These are phyloP conservation scores for Hippoglossus hippoglossus DNA, from an alignment of 2,797 vertebrate species.

Conservation along the genomic window DNA sequence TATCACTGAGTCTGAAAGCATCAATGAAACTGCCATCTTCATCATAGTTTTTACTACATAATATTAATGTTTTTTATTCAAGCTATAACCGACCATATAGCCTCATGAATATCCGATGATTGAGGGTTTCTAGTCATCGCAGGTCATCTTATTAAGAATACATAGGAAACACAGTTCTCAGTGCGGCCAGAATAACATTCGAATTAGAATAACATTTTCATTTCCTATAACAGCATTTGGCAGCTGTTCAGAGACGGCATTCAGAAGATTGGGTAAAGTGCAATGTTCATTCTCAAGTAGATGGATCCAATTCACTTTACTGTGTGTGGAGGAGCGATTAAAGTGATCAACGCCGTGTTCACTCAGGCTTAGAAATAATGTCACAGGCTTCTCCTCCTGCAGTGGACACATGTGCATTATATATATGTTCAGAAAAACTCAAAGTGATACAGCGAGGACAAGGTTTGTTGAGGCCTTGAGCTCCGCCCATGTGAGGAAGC, in stretches of 20 bases:
- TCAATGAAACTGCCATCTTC: not conserved
- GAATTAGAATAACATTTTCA: not conserved
- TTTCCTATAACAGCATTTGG: not conserved
- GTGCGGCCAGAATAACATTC: not conserved
- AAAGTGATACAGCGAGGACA: no score
- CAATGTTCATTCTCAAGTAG: not conserved
- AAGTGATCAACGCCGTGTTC: not conserved
- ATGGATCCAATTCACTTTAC: not conserved
- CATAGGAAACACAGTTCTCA: not conserved
- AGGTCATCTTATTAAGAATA: conserved; percentile 27
- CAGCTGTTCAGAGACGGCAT: not conserved
- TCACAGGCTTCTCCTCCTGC: no score
- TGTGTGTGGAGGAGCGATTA: no score
- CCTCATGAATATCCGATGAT: conserved; percentile 32
- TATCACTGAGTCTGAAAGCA: not conserved
- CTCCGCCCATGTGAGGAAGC: no score
- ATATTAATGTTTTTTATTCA: not conserved
- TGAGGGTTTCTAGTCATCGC: conserved; percentile 3
- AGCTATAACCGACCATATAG: not conserved
- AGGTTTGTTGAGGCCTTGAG: no score
- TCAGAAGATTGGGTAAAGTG: not conserved
- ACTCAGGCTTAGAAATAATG: no score
- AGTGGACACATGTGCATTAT: no score
- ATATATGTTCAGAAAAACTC: no score
- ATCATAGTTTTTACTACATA: not conserved